These are phyloP conservation scores for Clarias batrachus DNA, from an alignment of 2,113 vertebrate species.

Conservation along the genomic window DNA sequence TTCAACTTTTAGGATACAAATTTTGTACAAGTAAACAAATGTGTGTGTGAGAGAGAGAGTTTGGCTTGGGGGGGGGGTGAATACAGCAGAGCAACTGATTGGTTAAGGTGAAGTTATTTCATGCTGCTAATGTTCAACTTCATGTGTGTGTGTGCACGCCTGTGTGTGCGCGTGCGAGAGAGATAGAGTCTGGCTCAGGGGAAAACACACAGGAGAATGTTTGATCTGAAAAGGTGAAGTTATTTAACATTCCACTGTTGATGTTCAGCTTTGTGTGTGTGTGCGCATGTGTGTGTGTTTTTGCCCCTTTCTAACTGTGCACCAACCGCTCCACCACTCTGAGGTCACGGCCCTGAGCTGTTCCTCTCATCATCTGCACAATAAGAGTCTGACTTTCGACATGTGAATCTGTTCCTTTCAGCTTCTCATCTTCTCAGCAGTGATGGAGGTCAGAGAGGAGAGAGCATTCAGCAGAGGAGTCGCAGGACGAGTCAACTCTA, in stretches of 20 bases:
- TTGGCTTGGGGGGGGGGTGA: too few species aligned
- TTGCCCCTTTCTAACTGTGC: background rate
- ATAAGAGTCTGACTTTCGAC: background rate
- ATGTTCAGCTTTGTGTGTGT: background rate
- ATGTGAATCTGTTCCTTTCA: background rate
- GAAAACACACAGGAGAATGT: background rate
- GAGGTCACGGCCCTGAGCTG: background rate
- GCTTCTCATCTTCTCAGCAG: background rate
- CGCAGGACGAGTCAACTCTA: too few species aligned
- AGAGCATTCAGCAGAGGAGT: too few species aligned
- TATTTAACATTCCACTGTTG: background rate
- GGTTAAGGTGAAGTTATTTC: too few species aligned
- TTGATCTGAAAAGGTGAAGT: background rate
- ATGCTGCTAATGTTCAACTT: too few species aligned
- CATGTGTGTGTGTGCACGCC: background rate
- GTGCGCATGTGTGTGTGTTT: background rate
- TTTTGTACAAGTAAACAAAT: too few species aligned
- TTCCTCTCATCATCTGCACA: background rate
- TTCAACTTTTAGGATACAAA: too few species aligned
- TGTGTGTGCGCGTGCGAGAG: background rate
- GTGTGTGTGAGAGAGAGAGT: too few species aligned
- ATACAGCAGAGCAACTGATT: too few species aligned
- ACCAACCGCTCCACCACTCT: background rate
- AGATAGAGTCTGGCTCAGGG: background rate
- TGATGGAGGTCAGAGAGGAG: too few species aligned